A percentile compares a stretch with the other conserved stretches of the same genome.
Conservation (phyloP, 2,113 vertebrate genomes). For the Microtus oregoni region DNA sequence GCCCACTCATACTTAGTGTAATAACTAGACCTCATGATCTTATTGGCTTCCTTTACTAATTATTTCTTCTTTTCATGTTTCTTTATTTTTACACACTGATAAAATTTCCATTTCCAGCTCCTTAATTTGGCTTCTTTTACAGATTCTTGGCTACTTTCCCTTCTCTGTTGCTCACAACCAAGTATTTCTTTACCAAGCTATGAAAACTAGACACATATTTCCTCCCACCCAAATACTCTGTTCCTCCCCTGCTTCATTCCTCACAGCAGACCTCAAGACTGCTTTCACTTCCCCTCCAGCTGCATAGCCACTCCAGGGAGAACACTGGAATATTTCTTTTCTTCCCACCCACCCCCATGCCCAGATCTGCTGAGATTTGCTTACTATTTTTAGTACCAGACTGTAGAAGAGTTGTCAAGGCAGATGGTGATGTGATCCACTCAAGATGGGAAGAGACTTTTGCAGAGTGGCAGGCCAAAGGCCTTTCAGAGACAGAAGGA, state of each 20-base stretch:
- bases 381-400: constrained; percentile 60
- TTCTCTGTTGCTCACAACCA: constrained; percentile 25
- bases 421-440: constrained; percentile 59
- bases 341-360: constrained; percentile 12
- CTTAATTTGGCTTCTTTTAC: neutral
- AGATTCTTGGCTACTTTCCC: constrained; percentile 25
- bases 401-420: constrained; percentile 49
- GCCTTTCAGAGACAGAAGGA: neutral
- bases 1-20: constrained; percentile 38
- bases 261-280: neutral
- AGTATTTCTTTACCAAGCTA: constrained; percentile 16
- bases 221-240: neutral
- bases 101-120: constrained; percentile 4
- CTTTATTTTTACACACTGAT: constrained; percentile 24
- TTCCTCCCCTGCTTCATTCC: neutral
- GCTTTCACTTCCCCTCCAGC: neutral
- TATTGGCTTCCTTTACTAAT: neutral
- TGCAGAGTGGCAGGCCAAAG: neutral
- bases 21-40: neutral
- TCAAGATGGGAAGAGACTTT: constrained; percentile 28
- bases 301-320: neutral
- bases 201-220: constrained; percentile 48
- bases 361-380: constrained; percentile 54
- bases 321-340: constrained; percentile 39
- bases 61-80: neutral